phyloP scores from a whole-genome alignment of 2,888 invertebrate genomes.

The Diaprepes abbreviatus region DNA sequence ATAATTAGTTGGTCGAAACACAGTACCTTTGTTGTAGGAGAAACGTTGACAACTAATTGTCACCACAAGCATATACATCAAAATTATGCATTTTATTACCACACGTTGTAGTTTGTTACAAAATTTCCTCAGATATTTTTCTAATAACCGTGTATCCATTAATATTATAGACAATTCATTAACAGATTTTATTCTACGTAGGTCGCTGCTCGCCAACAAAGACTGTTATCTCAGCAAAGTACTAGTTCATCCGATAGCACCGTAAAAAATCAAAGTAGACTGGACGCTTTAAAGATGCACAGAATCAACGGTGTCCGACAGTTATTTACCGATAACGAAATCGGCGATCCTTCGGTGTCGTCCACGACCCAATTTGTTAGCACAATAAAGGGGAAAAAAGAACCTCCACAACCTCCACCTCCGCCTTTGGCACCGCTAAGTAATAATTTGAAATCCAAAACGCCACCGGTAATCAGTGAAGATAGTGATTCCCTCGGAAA shows the following conservation, averaged over 20 bases:
- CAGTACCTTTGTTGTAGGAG: too few species aligned
- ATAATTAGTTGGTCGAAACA: too few species aligned
- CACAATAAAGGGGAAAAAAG: conserved; percentile 63
- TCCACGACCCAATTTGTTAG: conserved; percentile 63
- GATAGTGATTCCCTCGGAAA: conserved; percentile 69
- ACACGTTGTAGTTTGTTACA: too few species aligned
- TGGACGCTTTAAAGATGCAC: conserved; percentile 60
- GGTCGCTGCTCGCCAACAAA: conserved; percentile 79
- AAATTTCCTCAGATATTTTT: too few species aligned
- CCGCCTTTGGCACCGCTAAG: conserved; percentile 69
- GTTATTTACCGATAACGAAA: conserved; percentile 64
- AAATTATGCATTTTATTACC: too few species aligned
- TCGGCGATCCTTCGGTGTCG: conserved; percentile 64
- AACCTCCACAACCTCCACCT: conserved; percentile 69
- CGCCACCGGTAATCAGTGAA: conserved; percentile 62
- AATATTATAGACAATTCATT: neutral
- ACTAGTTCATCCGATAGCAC: conserved; percentile 22
- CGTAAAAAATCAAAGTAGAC: conserved; percentile 58
- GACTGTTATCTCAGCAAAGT: conserved; percentile 71
- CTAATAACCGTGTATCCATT: neutral
- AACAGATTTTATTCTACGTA: conserved; percentile 55
- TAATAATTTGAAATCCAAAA: conserved; percentile 54
- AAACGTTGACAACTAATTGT: too few species aligned
- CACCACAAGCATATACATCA: too few species aligned
- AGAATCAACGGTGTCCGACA: conserved; percentile 66